Conservation (phyloP, 1,140 invertebrate genomes). For the Drosophila miranda region DNA sequence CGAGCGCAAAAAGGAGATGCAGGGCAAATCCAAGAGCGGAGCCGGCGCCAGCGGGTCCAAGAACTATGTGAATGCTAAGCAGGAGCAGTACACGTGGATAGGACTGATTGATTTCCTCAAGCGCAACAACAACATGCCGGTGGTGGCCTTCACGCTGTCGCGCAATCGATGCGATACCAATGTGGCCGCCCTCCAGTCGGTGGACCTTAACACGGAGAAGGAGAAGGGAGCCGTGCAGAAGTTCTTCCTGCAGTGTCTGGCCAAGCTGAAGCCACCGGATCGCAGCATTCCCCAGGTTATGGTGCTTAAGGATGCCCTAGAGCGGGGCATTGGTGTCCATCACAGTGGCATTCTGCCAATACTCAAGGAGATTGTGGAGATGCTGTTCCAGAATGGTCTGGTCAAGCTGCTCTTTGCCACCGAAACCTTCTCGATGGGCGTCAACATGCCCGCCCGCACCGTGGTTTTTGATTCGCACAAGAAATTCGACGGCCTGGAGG, state of each 20-base stretch:
- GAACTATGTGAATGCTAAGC: conserved; percentile 82
- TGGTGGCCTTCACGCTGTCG: conserved; percentile 97
- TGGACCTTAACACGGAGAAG: conserved; percentile 91
- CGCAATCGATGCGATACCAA: conserved; percentile 92
- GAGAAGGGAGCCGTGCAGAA: conserved; percentile 92
- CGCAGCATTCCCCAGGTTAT: conserved; percentile 93
- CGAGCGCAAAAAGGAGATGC: conserved; percentile 85
- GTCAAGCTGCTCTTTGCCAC: conserved; percentile 98
- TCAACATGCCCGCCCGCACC: conserved; percentile 98
- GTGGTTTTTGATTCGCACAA: conserved; percentile 96
- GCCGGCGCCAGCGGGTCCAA: conserved; percentile 23
- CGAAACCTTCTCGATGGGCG: conserved; percentile 99
- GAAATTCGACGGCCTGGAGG: conserved; percentile 94
- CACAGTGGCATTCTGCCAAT: conserved; percentile 98
- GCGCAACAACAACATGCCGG: conserved; percentile 92
- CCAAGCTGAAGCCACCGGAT: conserved; percentile 93
- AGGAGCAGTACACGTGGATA: conserved; percentile 93
- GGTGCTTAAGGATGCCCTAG: conserved; percentile 90
- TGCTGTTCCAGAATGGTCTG: conserved; percentile 95
- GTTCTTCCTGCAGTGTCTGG: conserved; percentile 92
- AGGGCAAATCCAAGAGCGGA: conserved; percentile 55
- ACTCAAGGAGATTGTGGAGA: conserved; percentile 98
- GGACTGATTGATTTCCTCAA: conserved; percentile 91
- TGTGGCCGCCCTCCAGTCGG: conserved; percentile 85
- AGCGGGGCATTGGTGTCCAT: conserved; percentile 96